Percentiles rank a stretch among this genome's conserved stretches.
Evolutionary conservation across 2,113 vertebrate genomes (phyloP).

Genomic region (Donacobius atricapilla): DNA sequence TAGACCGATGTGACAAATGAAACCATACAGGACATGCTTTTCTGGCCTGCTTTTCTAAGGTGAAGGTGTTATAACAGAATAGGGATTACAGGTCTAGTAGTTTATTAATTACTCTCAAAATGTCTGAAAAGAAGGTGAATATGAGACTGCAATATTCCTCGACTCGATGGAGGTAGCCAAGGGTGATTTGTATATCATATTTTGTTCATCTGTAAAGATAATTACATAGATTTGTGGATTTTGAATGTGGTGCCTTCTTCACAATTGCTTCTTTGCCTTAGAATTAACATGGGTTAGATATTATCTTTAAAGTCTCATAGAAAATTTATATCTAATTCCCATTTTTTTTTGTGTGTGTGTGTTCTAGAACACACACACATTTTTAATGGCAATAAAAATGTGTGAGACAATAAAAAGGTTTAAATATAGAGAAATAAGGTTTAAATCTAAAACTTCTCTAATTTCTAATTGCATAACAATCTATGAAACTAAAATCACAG

Average conservation of each 20-base stretch:
- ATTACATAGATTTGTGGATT: background rate
- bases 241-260: background rate
- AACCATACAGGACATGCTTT: background rate
- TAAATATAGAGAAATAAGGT: background rate
- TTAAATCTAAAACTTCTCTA: background rate
- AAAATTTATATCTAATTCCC: slow-evolving; percentile 21
- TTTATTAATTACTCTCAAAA: background rate
- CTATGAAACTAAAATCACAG: background rate
- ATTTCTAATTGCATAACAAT: background rate
- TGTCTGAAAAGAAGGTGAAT: background rate
- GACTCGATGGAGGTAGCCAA: background rate
- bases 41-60: background rate
- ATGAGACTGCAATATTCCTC: background rate
- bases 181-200: background rate
- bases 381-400: slow-evolving; percentile 9
- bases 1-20: background rate
- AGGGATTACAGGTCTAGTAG: background rate
- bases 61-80: background rate
- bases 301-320: background rate
- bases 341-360: background rate
- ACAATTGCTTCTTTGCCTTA: slow-evolving; percentile 33
- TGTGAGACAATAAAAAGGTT: background rate
- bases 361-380: background rate
- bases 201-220: background rate
- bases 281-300: slow-evolving; percentile 5